Evolutionary conservation across 2,888 invertebrate genomes (phyloP).

Genomic region (Drosophila histrio): DNA sequence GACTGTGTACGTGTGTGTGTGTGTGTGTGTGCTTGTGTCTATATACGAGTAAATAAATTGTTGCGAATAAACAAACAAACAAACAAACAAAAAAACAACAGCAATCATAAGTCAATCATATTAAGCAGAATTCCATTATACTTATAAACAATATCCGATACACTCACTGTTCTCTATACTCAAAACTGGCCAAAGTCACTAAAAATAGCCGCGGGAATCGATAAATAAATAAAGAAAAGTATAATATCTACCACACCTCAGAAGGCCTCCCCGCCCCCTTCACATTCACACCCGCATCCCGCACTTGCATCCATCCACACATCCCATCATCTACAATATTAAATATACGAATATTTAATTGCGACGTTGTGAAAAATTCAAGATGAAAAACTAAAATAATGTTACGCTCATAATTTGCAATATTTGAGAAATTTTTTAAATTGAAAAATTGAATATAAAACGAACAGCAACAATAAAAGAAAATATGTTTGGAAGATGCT

Average conservation of each 20-base stretch:
- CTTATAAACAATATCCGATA: conserved; percentile 54
- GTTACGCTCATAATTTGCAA: conserved; percentile 10
- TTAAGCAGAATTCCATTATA: conserved; percentile 36
- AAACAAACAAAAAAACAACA: conserved; percentile 7
- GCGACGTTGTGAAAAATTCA: conserved; percentile 50
- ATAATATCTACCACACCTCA: conserved; percentile 37
- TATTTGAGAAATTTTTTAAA: conserved; percentile 15
- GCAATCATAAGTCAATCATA: conserved; percentile 44
- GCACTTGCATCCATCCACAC: not conserved
- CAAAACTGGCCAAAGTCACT: conserved; percentile 46
- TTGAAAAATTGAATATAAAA: conserved; percentile 1
- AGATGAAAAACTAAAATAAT: conserved; percentile 1
- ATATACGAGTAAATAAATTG: conserved; percentile 23
- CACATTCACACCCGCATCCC: not conserved
- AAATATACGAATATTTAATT: conserved; percentile 39
- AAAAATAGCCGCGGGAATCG: conserved; percentile 53
- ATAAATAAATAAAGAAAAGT: conserved; percentile 52
- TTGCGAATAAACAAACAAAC: conserved; percentile 28
- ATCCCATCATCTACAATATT: not conserved
- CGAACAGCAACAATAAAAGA: conserved; percentile 4
- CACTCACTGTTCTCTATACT: conserved; percentile 38
- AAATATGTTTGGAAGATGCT: conserved; percentile 61
- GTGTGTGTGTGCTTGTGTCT: conserved; percentile 3
- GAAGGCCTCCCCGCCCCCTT: conserved; percentile 13
- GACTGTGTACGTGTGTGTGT: not conserved